Evolutionary conservation across 2,797 vertebrate genomes (phyloP).

Genomic region (Merluccius polli): DNA sequence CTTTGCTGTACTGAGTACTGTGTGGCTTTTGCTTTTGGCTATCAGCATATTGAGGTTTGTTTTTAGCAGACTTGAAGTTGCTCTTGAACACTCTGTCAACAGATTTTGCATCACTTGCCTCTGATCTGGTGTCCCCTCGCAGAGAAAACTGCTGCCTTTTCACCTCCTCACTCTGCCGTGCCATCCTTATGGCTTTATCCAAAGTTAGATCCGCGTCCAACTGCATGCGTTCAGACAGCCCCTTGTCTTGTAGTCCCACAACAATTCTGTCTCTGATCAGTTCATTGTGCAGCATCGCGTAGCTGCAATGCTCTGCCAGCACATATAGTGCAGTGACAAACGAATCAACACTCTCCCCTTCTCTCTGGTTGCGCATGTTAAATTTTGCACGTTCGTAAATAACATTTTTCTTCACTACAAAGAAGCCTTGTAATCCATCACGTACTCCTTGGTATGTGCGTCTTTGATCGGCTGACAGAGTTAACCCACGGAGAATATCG

Average conservation of each 20-base stretch:
- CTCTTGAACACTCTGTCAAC: not conserved
- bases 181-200: constrained; percentile 12
- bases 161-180: constrained; percentile 20
- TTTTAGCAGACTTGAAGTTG: not conserved
- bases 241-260: not conserved
- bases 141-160: not conserved
- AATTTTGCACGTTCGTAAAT: constrained; percentile 20
- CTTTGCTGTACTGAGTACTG: not conserved
- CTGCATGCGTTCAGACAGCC: constrained; percentile 29
- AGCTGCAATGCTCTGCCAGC: constrained; percentile 26
- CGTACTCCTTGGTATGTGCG: not conserved
- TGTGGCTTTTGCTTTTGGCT: constrained; percentile 11
- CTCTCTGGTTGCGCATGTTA: constrained; percentile 14
- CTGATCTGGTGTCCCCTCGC: not conserved
- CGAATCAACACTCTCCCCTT: constrained; percentile 8
- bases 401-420: constrained; percentile 8
- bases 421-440: not conserved
- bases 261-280: constrained; percentile 25
- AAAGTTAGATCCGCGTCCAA: constrained; percentile 25
- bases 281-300: constrained; percentile 10
- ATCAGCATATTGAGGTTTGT: not conserved
- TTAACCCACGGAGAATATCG: constrained; percentile 14
- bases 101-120: not conserved
- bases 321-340: constrained; percentile 26
- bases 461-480: not conserved